A percentile compares a stretch with the other conserved stretches of the same genome.
These are phyloP conservation scores for Calypte anna DNA, from an alignment of 2,113 vertebrate species.

Conservation along the genomic window DNA sequence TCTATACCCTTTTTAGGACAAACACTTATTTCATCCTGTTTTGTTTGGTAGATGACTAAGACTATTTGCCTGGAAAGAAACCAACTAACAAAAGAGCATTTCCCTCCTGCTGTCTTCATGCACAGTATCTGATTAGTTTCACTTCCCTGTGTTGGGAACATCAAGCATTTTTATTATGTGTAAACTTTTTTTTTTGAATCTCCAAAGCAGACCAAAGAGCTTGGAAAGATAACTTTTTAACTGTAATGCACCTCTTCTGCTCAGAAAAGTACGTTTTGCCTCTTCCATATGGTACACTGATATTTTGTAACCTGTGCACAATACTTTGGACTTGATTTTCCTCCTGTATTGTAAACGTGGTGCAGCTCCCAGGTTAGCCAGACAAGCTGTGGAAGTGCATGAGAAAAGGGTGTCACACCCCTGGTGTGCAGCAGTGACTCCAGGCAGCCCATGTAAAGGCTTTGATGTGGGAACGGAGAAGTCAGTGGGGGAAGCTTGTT, in stretches of 20 bases:
- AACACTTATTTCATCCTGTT: neutral
- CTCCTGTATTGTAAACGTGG: neutral
- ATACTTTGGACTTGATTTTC: neutral
- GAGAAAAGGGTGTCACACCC: neutral
- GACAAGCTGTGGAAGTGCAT: neutral
- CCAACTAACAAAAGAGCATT: neutral
- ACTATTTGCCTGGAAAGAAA: conserved; percentile 29
- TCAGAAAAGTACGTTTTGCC: neutral
- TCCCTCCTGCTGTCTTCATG: conserved; percentile 15
- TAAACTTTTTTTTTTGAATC: neutral
- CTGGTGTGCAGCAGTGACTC: neutral
- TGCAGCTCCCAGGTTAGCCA: neutral
- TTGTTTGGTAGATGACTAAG: neutral
- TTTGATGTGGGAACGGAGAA: neutral
- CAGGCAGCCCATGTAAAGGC: neutral
- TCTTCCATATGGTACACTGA: neutral
- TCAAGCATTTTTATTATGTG: neutral
- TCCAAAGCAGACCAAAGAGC: neutral
- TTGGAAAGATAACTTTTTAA: neutral
- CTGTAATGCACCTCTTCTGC: neutral
- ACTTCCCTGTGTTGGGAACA: conserved; percentile 1
- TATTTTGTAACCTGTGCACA: neutral
- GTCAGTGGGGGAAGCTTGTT: neutral
- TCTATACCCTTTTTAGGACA: neutral
- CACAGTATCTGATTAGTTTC: neutral